Evolutionary conservation across 2,888 invertebrate species (phyloP), one percentile per base, ranked within the genome.

Genomic region (Drosophila paracracens): DNA sequence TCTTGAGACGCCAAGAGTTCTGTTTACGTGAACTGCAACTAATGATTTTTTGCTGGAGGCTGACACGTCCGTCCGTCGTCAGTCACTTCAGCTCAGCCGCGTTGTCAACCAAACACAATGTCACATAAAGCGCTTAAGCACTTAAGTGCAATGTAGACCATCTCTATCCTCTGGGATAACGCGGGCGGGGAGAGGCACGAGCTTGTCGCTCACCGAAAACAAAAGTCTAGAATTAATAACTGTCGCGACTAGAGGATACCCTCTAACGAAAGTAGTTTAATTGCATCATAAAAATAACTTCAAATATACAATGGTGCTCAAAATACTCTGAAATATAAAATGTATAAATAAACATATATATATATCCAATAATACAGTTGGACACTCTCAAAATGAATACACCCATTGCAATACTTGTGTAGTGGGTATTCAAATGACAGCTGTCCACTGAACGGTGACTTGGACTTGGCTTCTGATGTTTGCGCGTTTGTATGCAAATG

Each of bases 21-120:
- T 81, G 70, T 81, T 81, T 68, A 66, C 81, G 66, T 86, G 77
- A 59, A 67, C 77, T 75, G 74, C 79, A 81, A 81, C 88, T 86
- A 89, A 86, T 89, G 88, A 88, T 79, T 89, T 89, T 86, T 78
- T 40, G 82, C 85, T 70, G 74, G 69, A 74, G 88, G 88, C 81
- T 74, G 74, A 56, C 63, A 61, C 66, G 68, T 57, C 64, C 64
- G 60, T 48, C 64, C 64, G 40, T 48, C 64, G 40, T 56, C 63
- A 60, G 53, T 46, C 63, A 43, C 35, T 51, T 64, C 35, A 52
- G 58, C 62, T n/a, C 43, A 46, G 60, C 67, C 63, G 60, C 65
- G 62, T 53, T 70, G 79, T 64, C 76, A 74, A 74, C 72, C 74
- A 73, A 70, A 59, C 77, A 76, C 70, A 80, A 74, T 67, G 80